Percentiles rank a stretch among this genome's conserved stretches.
These are phyloP conservation scores for Okamejei kenojei DNA, from an alignment of 2,797 vertebrate genomes.

Conservation along the genomic window DNA sequence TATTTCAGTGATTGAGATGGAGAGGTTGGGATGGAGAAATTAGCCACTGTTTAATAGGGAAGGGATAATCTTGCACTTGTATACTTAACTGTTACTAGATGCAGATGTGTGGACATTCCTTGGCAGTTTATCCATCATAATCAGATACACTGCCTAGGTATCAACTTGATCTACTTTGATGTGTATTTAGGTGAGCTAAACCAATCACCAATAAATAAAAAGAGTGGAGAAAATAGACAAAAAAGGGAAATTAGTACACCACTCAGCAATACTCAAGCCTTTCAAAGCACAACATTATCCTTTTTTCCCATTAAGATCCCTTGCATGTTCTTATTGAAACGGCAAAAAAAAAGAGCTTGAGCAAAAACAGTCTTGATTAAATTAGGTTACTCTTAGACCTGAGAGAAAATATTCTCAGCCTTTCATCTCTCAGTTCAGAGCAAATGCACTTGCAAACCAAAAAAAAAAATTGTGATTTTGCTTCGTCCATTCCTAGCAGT, in stretches of 20 bases:
- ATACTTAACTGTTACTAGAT: not conserved
- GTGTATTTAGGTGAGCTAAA: not conserved
- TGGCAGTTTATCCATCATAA: not conserved
- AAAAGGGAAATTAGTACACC: not conserved
- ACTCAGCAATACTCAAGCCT: not conserved
- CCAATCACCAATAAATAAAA: not conserved
- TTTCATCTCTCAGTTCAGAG: not conserved
- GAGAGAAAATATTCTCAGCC: not conserved
- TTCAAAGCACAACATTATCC: not conserved
- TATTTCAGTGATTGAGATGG: not conserved
- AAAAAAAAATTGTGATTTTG: not conserved
- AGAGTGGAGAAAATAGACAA: not conserved
- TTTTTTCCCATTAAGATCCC: not conserved
- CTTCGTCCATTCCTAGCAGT: constrained; percentile 17
- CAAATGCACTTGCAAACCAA: not conserved
- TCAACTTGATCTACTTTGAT: not conserved
- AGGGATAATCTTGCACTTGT: not conserved
- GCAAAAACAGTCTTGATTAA: not conserved
- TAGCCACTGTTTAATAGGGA: not conserved
- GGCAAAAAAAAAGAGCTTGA: not conserved
- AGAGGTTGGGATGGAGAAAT: not conserved
- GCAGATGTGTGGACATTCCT: not conserved
- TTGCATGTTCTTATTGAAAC: not conserved
- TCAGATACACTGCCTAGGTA: not conserved
- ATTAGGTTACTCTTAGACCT: not conserved